Conservation (phyloP, 2,888 invertebrate genomes). For the Nemotelus pantherinus region DNA sequence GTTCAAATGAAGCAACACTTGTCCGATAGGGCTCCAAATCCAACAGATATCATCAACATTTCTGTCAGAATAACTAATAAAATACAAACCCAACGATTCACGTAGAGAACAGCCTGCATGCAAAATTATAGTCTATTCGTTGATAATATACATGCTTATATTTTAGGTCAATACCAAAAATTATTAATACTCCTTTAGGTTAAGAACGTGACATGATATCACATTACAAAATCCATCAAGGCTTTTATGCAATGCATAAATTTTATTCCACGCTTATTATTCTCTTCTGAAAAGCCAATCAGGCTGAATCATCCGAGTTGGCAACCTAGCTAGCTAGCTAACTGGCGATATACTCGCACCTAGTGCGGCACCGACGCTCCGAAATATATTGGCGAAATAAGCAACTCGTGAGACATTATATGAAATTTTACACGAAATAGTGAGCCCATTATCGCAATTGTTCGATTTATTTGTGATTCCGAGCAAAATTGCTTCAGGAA, state of each 20-base stretch:
- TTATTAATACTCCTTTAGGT: constrained; percentile 34
- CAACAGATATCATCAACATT: too few species aligned
- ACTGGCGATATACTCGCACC: neutral
- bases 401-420: constrained; percentile 37
- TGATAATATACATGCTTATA: neutral
- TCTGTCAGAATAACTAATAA: too few species aligned
- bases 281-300: neutral
- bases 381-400: neutral
- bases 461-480: constrained; percentile 40
- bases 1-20: too few species aligned
- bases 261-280: constrained; percentile 20
- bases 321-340: neutral
- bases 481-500: neutral
- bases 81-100: too few species aligned
- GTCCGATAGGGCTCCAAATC: too few species aligned
- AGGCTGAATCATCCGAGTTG: constrained; percentile 27
- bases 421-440: constrained; percentile 37
- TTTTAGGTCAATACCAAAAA: constrained; percentile 44
- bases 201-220: constrained; percentile 37
- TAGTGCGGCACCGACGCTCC: too few species aligned
- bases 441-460: constrained; percentile 38
- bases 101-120: too few species aligned
- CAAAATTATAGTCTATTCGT: neutral
- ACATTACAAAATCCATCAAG: constrained; percentile 29
- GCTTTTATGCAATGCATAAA: constrained; percentile 36